Conservation (phyloP, 2,797 vertebrate genomes). For the Necrosyrtes monachus region DNA sequence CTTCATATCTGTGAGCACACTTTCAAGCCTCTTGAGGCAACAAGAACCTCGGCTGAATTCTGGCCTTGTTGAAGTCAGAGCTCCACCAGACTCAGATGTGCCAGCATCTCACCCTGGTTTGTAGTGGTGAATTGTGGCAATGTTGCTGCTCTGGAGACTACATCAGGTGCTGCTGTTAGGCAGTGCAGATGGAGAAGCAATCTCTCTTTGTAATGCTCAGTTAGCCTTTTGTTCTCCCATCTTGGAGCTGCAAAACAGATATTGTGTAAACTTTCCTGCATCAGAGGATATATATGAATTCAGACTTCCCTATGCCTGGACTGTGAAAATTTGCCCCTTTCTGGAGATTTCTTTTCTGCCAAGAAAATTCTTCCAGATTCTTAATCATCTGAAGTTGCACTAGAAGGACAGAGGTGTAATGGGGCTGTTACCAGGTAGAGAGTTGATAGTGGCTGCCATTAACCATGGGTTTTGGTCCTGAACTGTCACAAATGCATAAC, state of each 20-base stretch:
- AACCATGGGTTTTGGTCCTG: neutral
- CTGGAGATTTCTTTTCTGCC: neutral
- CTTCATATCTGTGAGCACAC: neutral
- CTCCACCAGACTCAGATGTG: neutral
- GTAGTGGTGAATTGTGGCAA: slow-evolving; percentile 22
- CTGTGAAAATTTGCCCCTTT: neutral
- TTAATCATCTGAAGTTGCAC: neutral
- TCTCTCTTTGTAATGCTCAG: neutral
- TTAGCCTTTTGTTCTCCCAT: neutral
- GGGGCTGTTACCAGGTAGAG: neutral
- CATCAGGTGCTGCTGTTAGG: slow-evolving; percentile 55
- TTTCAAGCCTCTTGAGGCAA: slow-evolving; percentile 33
- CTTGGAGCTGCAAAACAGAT: neutral
- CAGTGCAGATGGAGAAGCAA: slow-evolving; percentile 30
- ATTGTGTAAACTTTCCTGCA: neutral
- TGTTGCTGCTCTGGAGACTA: slow-evolving; percentile 17
- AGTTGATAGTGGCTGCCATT: neutral
- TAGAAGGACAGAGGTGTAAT: neutral
- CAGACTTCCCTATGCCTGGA: neutral
- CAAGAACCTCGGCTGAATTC: slow-evolving; percentile 1
- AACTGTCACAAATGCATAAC: neutral
- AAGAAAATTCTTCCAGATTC: neutral
- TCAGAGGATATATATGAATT: neutral
- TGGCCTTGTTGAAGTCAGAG: slow-evolving; percentile 27
- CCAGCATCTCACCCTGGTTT: slow-evolving; percentile 18